A percentile compares a stretch with the other conserved stretches of the same genome.
These are phyloP conservation scores for Microvelia longipes DNA, from an alignment of 1,140 invertebrate species.

Conservation along the genomic window DNA sequence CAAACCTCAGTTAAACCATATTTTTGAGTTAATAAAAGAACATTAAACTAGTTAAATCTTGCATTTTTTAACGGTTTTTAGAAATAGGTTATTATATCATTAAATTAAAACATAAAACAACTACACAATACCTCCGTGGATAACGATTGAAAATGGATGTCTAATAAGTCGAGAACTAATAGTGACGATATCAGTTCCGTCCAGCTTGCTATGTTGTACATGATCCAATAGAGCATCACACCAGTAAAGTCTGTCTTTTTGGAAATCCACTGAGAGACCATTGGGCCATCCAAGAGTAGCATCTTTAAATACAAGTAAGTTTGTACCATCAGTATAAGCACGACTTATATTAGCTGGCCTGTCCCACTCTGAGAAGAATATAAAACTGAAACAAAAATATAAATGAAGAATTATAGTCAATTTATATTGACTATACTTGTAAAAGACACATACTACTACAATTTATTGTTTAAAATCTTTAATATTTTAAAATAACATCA, in stretches of 20 bases:
- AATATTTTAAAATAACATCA: too few species aligned
- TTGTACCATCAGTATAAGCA: slow-evolving; percentile 73
- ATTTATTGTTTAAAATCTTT: too few species aligned
- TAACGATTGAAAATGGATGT: slow-evolving; percentile 92
- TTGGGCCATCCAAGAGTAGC: slow-evolving; percentile 92
- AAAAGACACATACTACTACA: too few species aligned
- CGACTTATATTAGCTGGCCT: slow-evolving; percentile 87
- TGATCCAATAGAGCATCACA: slow-evolving; percentile 89
- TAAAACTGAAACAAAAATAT: slow-evolving; percentile 34
- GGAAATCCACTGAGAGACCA: slow-evolving; percentile 82
- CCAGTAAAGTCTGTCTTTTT: slow-evolving; percentile 77
- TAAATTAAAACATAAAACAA: too few species aligned
- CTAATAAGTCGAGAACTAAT: slow-evolving; percentile 75
- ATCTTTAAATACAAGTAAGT: slow-evolving; percentile 75
- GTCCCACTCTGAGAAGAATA: slow-evolving; percentile 94
- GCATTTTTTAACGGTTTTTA: too few species aligned
- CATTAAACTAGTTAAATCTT: too few species aligned
- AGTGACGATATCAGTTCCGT: slow-evolving; percentile 82
- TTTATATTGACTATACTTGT: too few species aligned
- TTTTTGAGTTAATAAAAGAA: too few species aligned
- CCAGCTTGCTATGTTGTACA: slow-evolving; percentile 86
- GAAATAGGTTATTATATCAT: too few species aligned
- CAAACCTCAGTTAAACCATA: too few species aligned
- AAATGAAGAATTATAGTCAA: neutral
- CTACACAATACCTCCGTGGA: slow-evolving; percentile 58